A percentile compares a stretch with the other conserved stretches of the same genome.
These are phyloP conservation scores for Poecile atricapillus DNA, from an alignment of 2,113 vertebrate genomes.

Conservation along the genomic window DNA sequence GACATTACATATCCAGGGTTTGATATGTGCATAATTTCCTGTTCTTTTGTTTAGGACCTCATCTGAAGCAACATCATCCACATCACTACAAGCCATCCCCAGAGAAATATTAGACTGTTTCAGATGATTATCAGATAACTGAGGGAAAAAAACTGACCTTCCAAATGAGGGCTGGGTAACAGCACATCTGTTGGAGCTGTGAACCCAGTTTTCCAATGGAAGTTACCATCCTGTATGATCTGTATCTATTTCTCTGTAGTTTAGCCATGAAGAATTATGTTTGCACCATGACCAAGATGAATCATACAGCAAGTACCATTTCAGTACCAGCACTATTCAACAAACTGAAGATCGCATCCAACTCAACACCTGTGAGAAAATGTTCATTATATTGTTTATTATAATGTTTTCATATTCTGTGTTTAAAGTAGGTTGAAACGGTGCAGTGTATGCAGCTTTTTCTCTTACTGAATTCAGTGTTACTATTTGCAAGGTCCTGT, in stretches of 20 bases:
- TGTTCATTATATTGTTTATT: not conserved
- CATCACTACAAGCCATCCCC: conserved; percentile 80
- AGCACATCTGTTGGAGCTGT: not conserved
- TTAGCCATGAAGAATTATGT: not conserved
- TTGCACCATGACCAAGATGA: conserved; percentile 5
- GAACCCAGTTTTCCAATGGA: not conserved
- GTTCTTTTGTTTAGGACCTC: conserved; percentile 72
- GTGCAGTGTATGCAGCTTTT: not conserved
- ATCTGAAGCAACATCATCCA: conserved; percentile 82
- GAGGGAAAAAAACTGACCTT: not conserved
- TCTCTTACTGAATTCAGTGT: not conserved
- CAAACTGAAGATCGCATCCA: not conserved
- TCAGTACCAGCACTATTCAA: not conserved
- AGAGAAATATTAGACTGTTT: conserved; percentile 80
- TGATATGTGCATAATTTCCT: not conserved
- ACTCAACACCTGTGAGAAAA: not conserved
- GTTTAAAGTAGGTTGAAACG: not conserved
- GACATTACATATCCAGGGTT: not conserved
- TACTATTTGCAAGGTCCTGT: not conserved
- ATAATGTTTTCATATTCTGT: not conserved
- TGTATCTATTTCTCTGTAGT: not conserved
- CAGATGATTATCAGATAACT: not conserved
- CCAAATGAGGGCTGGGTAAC: not conserved
- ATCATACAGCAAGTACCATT: not conserved
- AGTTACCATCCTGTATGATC: not conserved